Evolutionary conservation across 2,888 invertebrate species (phyloP).

Genomic region (Lasioglossum pauxillum): DNA sequence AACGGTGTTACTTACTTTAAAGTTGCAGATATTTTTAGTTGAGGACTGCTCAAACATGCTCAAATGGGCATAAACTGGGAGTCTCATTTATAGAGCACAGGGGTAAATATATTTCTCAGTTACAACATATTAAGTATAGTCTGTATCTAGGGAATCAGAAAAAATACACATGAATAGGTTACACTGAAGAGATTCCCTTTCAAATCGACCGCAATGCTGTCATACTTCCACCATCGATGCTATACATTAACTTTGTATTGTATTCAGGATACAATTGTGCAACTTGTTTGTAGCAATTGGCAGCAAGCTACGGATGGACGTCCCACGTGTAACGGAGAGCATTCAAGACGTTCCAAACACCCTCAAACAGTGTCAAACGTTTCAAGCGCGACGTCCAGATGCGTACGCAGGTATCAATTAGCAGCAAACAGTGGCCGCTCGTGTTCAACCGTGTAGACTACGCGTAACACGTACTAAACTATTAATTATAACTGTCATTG

Average conservation of each 20-base stretch:
- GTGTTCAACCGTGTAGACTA: conserved; percentile 11
- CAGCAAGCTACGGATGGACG: not conserved
- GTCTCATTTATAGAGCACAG: not conserved
- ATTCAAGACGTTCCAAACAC: not conserved
- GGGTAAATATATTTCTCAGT: not conserved
- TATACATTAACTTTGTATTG: not conserved
- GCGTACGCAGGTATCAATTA: conserved; percentile 20
- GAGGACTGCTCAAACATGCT: not conserved
- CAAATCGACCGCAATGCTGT: too few species aligned
- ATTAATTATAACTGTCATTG: conserved; percentile 54
- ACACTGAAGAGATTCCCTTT: too few species aligned
- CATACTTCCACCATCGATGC: too few species aligned
- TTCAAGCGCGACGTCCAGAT: not conserved
- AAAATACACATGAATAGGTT: too few species aligned
- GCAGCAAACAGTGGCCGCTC: not conserved
- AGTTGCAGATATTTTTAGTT: not conserved
- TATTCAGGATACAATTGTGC: not conserved
- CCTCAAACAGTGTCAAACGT: not conserved
- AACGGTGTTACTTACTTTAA: not conserved
- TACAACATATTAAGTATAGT: not conserved
- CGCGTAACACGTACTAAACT: conserved; percentile 23
- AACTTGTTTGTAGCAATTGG: not conserved
- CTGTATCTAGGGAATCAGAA: not conserved
- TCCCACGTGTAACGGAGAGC: not conserved
- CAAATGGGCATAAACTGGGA: not conserved